Base-by-base conservation (phyloP, 2,113 vertebrate genomes). In the Pseudopipra pipra region DNA sequence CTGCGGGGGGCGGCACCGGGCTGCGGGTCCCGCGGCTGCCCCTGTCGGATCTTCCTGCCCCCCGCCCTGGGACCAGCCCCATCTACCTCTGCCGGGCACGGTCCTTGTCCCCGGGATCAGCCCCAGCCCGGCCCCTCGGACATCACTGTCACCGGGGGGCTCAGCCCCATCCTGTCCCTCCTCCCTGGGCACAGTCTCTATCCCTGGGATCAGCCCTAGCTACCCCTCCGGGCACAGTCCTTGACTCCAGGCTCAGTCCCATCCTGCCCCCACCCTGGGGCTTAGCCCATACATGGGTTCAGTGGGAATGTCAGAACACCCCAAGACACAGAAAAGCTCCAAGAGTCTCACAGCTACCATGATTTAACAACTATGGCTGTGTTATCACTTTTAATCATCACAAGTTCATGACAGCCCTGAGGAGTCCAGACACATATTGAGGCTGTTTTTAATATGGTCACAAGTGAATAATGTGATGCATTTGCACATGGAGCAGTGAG, bases 401-500 rank as follows among this genome's bases (percentile, higher is more conserved):
- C 39, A 90, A 71, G 35, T 27, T 81, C 12, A 19, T 92, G 91
- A 84, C 76, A 74, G 80, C 52, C 47, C 33, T 68, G 84, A 92
- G 76, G 73, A 95, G 76, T 47, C 47, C 73, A 75, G 68, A 81
- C 1, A 1, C 74, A 43, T 46, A 68, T 11, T 51, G 82, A 74
- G 54, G 31, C 62, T 92, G 86, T 86, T 97, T 90, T 71, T 30
- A 78, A 33, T 84, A 61, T 0, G 17, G 30, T 93, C 94, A 90
- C 65, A 90, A 93, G 85, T 93, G 89, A 95, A 59, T 72, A 87
- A 95, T 92, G 80, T n/a, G 33, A 77, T 47, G 55, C 3, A 4
- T 62, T 92, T 80, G 49, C 35, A 86, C 22, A 39, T 0, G 4
- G 30, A 90, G 72, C 52, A 47, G 33, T 0, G 22, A 84, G 95